Evolutionary conservation across 2,888 invertebrate genomes (phyloP).

Genomic region (Polyommatus iphigenia): DNA sequence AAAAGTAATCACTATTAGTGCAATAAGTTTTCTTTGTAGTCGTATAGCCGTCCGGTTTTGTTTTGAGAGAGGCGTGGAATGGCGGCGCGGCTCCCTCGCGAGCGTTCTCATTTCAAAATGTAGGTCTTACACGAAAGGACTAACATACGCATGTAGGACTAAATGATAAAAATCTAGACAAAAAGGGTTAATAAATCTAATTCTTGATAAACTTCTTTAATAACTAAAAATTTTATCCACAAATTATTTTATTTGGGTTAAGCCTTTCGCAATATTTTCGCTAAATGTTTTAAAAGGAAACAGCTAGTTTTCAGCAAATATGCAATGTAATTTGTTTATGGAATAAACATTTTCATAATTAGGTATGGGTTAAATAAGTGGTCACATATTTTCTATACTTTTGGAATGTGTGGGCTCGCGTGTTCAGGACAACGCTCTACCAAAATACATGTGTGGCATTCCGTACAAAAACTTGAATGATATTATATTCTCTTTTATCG

Average conservation of each 20-base stretch:
- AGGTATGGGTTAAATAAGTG: constrained; percentile 4
- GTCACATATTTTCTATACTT: constrained; percentile 18
- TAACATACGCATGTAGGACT: constrained; percentile 6
- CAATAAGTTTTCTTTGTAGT: constrained; percentile 47
- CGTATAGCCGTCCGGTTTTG: constrained; percentile 77
- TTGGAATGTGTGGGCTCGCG: constrained; percentile 7
- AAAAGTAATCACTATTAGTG: constrained; percentile 28
- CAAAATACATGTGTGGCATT: neutral
- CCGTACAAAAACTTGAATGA: neutral
- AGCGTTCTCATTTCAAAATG: constrained; percentile 21
- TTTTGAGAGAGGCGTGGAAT: constrained; percentile 72
- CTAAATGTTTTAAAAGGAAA: neutral
- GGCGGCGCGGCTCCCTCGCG: constrained; percentile 47
- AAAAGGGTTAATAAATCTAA: neutral
- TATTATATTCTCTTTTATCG: neutral
- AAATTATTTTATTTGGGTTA: neutral
- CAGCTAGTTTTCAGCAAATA: neutral
- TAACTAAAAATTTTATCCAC: neutral
- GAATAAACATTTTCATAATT: neutral
- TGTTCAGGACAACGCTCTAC: neutral
- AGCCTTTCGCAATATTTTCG: neutral
- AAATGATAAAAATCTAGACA: neutral
- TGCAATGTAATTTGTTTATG: neutral
- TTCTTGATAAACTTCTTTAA: neutral
- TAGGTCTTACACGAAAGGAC: constrained; percentile 19